Base-by-base conservation (phyloP, 1,140 invertebrate species). In the Drosophila busckii region DNA sequence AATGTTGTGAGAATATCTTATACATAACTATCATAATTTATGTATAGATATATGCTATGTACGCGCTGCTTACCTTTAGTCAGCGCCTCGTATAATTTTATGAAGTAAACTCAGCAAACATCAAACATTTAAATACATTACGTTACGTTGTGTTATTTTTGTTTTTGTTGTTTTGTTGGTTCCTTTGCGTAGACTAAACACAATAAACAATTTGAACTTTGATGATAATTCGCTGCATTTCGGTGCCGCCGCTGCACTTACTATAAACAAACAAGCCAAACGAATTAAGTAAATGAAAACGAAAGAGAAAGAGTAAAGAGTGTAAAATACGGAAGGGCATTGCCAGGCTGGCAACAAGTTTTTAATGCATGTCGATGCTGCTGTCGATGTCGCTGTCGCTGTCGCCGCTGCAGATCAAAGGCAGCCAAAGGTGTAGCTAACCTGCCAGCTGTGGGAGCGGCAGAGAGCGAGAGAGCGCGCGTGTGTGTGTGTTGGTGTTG, bases 101-200 rank as follows among this genome's bases (percentile, higher is more conserved):
- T 64, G 70, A 52, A 42, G 32, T 58, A 42, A 71, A 48, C 48
- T 59, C 37, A 63, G 40, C 73, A 68, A 67, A 78, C 73, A 78
- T 78, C 73, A 78, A 78, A 80, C 73, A 78, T 73, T 80, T 60
- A 19, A 23, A 52, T 56, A 68, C 67, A 78, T 78, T 80, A 56
- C 71, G 68, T 80, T 80, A 71, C 71, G 73, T 78, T 78, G 73
- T 75, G 64, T 58, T 78, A 80, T 63, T 64, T 71, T 67, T 67
- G 71, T n/a, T 80, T 80, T 68, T 73, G 73, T 78, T 78, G 73
- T 75, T 64, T 58, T 78, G 73, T 63, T 64, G 71, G 67, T 67
- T 71, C 71, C 71, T 78, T 71, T 78, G 73, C 59, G 73, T 78
- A 78, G 73, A 78, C 73, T 78, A 78, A 78, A 78, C 73, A 78